Evolutionary conservation across 2,888 invertebrate species (phyloP), one percentile per base, ranked within the genome.

Genomic region (Mesorhabditis belari): DNA sequence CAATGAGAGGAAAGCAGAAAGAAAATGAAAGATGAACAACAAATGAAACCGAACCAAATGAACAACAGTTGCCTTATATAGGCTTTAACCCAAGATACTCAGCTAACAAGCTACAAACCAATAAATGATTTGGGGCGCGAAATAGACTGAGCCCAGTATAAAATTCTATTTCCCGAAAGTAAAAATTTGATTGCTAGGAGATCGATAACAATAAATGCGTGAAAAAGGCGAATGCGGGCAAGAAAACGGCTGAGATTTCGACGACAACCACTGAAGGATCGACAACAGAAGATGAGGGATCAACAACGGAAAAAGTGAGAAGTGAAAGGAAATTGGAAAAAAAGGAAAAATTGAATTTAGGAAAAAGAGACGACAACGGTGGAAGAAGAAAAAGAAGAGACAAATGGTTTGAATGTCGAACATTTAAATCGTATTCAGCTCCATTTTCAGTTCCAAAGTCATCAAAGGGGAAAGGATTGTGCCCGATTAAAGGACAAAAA

Each of bases 401-500:
- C 26, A 19, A 27, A 29, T 4, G 12, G n/a, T n/a, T n/a, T n/a
- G n/a, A n/a, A n/a, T n/a, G n/a, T n/a, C n/a, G n/a, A n/a, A n/a
- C n/a, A n/a, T n/a, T n/a, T n/a, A n/a, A n/a, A n/a, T n/a, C n/a
- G n/a, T n/a, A n/a, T n/a, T n/a, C n/a, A n/a, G n/a, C n/a, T n/a
- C n/a, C n/a, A n/a, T n/a, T n/a, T n/a, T n/a, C n/a, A n/a, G n/a
- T n/a, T n/a, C 12, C n/a, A 35, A 35, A 35, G n/a, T n/a, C 44
- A n/a, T 9, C 19, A 9, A 21, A 21, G 25, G 26, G 25, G 3
- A 12, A 12, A 12, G 24, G 5, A 5, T 24, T 63, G 4, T 67
- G 67, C 51, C 63, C 65, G 9, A 58, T 49, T 3, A 57, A 49
- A n/a, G 23, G 49, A 2, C 65, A 71, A 6, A 51, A 57, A 9